These are phyloP conservation scores for Micrasema longulum DNA, from an alignment of 1,140 invertebrate genomes.

Conservation along the genomic window DNA sequence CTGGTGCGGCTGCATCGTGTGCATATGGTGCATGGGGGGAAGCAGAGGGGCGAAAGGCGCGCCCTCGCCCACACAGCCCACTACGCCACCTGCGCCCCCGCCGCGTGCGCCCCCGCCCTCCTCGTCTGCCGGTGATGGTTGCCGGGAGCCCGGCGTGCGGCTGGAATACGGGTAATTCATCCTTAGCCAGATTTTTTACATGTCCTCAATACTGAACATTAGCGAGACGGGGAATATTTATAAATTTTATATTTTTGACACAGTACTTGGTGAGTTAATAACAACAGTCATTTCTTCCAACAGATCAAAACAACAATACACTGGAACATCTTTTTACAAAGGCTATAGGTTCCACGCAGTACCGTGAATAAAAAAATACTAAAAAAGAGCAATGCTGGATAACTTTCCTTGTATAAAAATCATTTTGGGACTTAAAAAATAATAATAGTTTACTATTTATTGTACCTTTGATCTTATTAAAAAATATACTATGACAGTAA, in stretches of 20 bases:
- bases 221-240: too few relatives aligned
- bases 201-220: conserved; percentile 18
- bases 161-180: conserved; percentile 65
- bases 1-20: conserved; percentile 66
- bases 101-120: conserved; percentile 70
- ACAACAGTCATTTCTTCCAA: too few relatives aligned
- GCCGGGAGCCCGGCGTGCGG: conserved; percentile 88
- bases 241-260: conserved; percentile 4
- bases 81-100: conserved; percentile 64
- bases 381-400: too few relatives aligned
- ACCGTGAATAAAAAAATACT: too few relatives aligned
- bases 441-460: too few relatives aligned
- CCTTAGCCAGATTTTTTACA: conserved; percentile 29
- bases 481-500: too few relatives aligned
- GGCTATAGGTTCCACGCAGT: too few relatives aligned
- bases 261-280: neutral
- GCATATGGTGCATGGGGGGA: conserved; percentile 69
- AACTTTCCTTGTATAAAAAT: too few relatives aligned
- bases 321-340: too few relatives aligned
- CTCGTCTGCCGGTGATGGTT: conserved; percentile 90
- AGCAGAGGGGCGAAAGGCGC: conserved; percentile 70
- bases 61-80: conserved; percentile 67
- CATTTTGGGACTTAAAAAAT: too few relatives aligned
- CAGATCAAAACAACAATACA: too few relatives aligned
- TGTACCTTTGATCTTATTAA: too few relatives aligned